Conservation (phyloP, 2,113 vertebrate species). For the Rissa tridactyla region DNA sequence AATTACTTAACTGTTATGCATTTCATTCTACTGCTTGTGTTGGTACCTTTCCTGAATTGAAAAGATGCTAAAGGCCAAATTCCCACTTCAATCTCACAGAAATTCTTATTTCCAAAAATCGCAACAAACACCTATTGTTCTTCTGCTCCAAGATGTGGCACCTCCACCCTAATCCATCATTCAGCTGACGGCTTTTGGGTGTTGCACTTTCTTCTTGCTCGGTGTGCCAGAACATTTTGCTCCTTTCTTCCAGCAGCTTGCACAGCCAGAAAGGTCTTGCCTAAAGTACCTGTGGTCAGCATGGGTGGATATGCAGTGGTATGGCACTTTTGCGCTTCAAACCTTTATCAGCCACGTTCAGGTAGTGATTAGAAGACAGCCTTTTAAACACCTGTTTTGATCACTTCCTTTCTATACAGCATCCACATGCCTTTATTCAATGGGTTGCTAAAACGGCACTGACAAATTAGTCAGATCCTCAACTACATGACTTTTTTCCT, state of each 20-base stretch:
- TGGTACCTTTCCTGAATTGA: not conserved
- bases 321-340: not conserved
- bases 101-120: not conserved
- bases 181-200: not conserved
- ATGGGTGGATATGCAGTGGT: accelerated
- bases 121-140: not conserved
- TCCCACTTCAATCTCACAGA: not conserved
- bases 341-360: not conserved
- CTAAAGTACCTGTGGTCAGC: not conserved
- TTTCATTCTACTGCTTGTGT: not conserved
- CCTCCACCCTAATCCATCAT: not conserved
- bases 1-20: not conserved
- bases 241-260: not conserved
- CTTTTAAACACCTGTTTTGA: not conserved
- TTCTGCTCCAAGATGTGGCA: not conserved
- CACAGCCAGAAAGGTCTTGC: not conserved
- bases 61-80: not conserved
- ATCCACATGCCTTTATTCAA: not conserved
- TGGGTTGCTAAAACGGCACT: not conserved
- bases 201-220: not conserved
- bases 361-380: not conserved
- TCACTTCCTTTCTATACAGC: not conserved
- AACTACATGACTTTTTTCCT: not conserved
- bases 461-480: not conserved
- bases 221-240: not conserved